phyloP scores from a whole-genome alignment of 2,113 vertebrate genomes.

The Acanthisitta chloris region DNA sequence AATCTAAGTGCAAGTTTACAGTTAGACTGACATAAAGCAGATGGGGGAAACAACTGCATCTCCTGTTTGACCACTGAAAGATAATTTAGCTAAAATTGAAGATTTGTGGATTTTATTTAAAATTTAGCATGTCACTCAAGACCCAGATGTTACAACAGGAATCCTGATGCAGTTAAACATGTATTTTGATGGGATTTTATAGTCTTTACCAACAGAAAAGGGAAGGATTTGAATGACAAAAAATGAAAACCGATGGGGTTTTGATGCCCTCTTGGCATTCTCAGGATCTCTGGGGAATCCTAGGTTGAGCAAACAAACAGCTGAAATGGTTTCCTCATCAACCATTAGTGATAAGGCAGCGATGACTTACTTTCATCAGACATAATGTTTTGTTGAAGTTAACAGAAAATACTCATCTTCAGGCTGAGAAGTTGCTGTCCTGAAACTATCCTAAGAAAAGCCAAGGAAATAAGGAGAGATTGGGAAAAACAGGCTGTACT shows the following conservation, averaged over 20 bases:
- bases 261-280: not conserved
- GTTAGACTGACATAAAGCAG: not conserved
- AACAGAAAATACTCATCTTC: not conserved
- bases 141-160: not conserved
- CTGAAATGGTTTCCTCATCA: not conserved
- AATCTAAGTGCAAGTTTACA: not conserved
- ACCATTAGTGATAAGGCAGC: not conserved
- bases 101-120: not conserved
- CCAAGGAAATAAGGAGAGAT: not conserved
- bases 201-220: not conserved
- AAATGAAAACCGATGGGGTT: not conserved
- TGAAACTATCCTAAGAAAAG: not conserved
- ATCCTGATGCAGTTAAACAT: not conserved
- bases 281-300: not conserved
- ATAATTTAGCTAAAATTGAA: not conserved
- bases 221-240: not conserved
- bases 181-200: not conserved
- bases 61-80: not conserved
- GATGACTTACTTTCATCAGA: not conserved
- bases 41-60: not conserved
- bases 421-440: not conserved
- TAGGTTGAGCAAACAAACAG: not conserved
- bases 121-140: not conserved
- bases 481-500: fast-evolving
- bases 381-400: not conserved